phyloP scores from a whole-genome alignment of 2,888 invertebrate species.

The Cantharis lateralis region DNA sequence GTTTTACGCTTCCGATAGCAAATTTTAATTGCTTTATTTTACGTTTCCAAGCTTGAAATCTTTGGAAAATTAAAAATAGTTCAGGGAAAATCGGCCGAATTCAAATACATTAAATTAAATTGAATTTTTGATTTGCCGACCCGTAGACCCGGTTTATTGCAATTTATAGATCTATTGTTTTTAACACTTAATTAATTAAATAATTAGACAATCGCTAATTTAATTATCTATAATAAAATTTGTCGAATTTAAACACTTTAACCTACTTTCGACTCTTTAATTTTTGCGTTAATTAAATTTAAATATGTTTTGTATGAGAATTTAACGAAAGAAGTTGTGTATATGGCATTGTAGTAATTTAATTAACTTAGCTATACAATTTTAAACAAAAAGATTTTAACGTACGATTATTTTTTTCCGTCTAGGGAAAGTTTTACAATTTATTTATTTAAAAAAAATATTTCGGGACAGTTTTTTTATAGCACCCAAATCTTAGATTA shows the following conservation, averaged over 20 bases:
- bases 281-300: not conserved
- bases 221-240: not conserved
- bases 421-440: slow-evolving; percentile 16
- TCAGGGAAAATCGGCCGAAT: too few relatives aligned
- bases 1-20: not conserved
- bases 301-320: not conserved
- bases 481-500: not conserved
- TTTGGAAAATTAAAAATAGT: too few relatives aligned
- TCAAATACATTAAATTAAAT: too few relatives aligned
- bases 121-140: not conserved
- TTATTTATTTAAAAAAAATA: slow-evolving; percentile 9
- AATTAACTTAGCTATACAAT: not conserved
- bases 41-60: too few relatives aligned
- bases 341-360: not conserved
- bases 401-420: slow-evolving; percentile 10
- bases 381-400: slow-evolving; percentile 20
- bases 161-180: not conserved
- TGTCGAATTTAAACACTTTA: not conserved
- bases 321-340: not conserved
- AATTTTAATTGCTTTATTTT: not conserved
- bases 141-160: not conserved
- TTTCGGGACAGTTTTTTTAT: not conserved
- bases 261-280: not conserved
- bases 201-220: not conserved
- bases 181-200: not conserved